Evolutionary conservation across 2,888 invertebrate genomes (phyloP).

Genomic region (Lithophane leautieri): DNA sequence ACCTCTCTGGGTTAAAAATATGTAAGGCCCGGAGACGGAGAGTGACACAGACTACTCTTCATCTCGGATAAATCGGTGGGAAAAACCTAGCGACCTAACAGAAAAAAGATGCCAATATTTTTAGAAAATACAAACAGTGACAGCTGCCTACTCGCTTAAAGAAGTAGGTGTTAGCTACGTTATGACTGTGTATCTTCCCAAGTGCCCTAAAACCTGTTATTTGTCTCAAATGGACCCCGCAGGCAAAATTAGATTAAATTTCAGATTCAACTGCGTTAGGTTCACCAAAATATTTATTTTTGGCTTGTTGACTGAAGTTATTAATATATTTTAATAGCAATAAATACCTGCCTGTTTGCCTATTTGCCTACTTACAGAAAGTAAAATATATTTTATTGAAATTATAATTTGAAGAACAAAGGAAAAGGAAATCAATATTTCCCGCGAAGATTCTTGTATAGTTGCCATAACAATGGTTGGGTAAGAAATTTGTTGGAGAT

Average conservation of each 20-base stretch:
- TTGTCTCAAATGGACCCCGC: too few relatives aligned
- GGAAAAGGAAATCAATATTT: slow-evolving; percentile 7
- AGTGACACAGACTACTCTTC: not conserved
- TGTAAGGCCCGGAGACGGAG: too few relatives aligned
- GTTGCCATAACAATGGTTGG: not conserved
- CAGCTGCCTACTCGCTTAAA: not conserved
- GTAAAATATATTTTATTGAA: not conserved
- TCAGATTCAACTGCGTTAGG: not conserved
- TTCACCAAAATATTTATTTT: not conserved
- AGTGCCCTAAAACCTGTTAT: not conserved
- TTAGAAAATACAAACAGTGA: not conserved
- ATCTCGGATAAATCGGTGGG: not conserved
- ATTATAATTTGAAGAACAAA: not conserved
- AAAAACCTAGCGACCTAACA: too few relatives aligned
- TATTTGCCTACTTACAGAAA: not conserved
- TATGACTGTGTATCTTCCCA: not conserved
- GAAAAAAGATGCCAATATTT: not conserved
- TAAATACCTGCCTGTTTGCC: too few relatives aligned
- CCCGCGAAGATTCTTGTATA: slow-evolving; percentile 1
- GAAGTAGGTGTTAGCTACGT: not conserved
- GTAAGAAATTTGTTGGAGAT: not conserved
- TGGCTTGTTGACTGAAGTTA: not conserved
- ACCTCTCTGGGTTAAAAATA: not conserved
- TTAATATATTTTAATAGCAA: not conserved
- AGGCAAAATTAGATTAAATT: not conserved